Conservation (phyloP, 2,113 vertebrate genomes). For the Machaerirhynchus nigripectus region DNA sequence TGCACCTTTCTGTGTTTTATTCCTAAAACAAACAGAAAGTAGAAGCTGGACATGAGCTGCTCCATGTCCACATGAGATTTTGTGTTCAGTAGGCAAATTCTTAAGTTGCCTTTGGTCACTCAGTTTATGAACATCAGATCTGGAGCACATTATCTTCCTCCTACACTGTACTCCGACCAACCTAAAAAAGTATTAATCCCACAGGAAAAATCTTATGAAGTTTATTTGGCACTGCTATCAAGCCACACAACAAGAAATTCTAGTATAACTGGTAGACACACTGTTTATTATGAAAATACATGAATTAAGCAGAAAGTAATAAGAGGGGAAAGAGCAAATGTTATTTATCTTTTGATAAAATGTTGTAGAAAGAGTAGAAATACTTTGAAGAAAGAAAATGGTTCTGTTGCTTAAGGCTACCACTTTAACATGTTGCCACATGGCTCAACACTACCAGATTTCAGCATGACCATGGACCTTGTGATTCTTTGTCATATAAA, state of each 20-base stretch:
- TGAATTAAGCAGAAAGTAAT: neutral
- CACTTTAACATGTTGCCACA: neutral
- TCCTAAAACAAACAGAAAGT: neutral
- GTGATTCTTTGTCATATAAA: neutral
- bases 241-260: neutral
- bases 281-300: neutral
- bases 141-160: neutral
- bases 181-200: neutral
- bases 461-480: accelerated
- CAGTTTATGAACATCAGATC: neutral
- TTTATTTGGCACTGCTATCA: neutral
- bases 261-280: neutral
- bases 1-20: neutral
- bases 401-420: neutral
- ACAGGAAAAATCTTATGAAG: neutral
- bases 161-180: neutral
- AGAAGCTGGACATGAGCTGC: neutral
- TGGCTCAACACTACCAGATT: neutral
- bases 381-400: neutral
- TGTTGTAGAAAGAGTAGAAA: neutral
- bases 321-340: neutral
- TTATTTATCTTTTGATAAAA: neutral
- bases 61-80: neutral
- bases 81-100: neutral
- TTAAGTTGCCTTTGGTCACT: neutral